Base-by-base conservation (phyloP, 2,113 vertebrate genomes). In the Cryptomyrus ogoouensis region DNA sequence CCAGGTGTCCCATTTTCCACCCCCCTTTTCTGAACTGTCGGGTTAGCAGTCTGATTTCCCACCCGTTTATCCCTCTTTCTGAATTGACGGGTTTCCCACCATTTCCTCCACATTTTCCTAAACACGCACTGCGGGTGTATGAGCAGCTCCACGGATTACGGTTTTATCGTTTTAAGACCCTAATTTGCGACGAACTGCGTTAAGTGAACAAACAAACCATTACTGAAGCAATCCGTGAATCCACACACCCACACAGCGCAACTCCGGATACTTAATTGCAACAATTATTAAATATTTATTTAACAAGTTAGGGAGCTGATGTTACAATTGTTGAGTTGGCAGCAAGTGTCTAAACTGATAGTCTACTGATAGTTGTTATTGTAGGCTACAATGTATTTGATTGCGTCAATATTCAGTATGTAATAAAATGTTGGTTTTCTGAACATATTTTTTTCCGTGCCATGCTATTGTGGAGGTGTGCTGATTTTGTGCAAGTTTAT, bases 151-250 rank as follows among this genome's bases (percentile, higher is more conserved):
- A 7, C 5, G 74, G 74, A 80, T 42, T 80, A 42, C 31, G 74
- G 74, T 17, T 80, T 56, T 80, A 80, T 42, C 31, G 74, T 80
- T 80, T 80, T 80, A 42, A 80, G 74, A 80, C 74, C 74, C 74
- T 42, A 35, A 80, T 42, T 42, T 39, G 31, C 31, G 31, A 42
- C 70, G 70, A 77, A 17, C 35, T 80, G 35, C 74, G 74, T 19
- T 42, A 42, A 80, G 31, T 42, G 74, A 80, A 80, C 74, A 80
- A 80, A 80, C 74, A 80, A 80, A 80, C 31, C 74, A 42, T 35
- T 42, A 42, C 74, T 39, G 35, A 80, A 80, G 17, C 35, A 42
- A 80, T 80, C 74, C 4, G 74, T 27, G 74, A 80, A 80, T 80
- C 74, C 74, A 80, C 74, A 80, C 74, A 80, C 74, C 74, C 35